Evolutionary conservation across 2,888 invertebrate species (phyloP).

Genomic region (Hololepta plana): DNA sequence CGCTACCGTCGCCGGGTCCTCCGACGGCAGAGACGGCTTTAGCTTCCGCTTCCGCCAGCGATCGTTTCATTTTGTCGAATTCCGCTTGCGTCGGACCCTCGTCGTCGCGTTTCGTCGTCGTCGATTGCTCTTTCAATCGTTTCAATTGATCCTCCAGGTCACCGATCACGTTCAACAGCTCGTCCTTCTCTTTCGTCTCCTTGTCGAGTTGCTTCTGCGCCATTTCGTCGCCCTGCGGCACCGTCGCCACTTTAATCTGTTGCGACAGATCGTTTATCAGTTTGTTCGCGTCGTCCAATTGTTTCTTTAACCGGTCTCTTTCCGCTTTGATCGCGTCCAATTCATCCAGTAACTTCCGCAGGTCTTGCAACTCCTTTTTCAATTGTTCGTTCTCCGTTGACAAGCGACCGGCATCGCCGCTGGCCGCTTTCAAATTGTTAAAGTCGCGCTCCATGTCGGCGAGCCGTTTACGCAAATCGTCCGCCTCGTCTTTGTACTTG

Average conservation of each 20-base stretch:
- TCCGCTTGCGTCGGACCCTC: constrained; percentile 1
- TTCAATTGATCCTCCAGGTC: constrained; percentile 9
- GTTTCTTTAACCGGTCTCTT: constrained; percentile 5
- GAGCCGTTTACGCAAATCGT: constrained; percentile 1
- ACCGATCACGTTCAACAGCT: constrained; percentile 7
- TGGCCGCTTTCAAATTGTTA: constrained; percentile 4
- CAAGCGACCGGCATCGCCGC: background rate
- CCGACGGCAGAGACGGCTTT: no score
- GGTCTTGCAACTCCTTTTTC: constrained; percentile 3
- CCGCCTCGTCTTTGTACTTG: no score
- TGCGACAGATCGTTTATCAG: constrained; percentile 5
- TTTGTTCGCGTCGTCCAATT: constrained; percentile 5
- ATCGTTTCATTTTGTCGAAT: background rate
- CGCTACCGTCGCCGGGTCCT: no score
- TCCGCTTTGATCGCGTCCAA: constrained; percentile 5
- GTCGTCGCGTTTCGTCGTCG: background rate
- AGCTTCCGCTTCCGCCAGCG: background rate
- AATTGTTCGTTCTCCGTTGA: constrained; percentile 1
- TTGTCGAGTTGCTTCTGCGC: constrained; percentile 11
- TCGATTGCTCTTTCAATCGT: constrained; percentile 8
- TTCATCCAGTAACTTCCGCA: constrained; percentile 9
- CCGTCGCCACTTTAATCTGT: constrained; percentile 3
- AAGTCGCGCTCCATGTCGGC: constrained; percentile 1
- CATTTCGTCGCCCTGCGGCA: background rate
- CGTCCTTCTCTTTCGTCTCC: constrained; percentile 10